Base-by-base conservation (phyloP, 1,140 invertebrate genomes). In the Eulimnadia texana region DNA sequence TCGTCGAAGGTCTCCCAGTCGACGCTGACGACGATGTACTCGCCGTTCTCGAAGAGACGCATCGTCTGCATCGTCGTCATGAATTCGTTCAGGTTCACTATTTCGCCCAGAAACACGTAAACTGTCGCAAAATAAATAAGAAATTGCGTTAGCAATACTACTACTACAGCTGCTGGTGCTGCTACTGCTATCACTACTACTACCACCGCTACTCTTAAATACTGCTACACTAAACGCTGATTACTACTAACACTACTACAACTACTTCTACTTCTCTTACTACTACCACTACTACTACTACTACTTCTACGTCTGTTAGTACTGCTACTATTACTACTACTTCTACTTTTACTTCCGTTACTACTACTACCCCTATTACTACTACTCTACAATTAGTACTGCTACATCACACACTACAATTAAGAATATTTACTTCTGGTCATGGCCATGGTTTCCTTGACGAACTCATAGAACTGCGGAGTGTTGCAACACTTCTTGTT, bases 11-110 rank as follows among this genome's bases (percentile, higher is more conserved):
- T 85, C 76, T 89, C 84, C 79, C 88, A 89, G 70, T 97, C 92
- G 6, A 95, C 85, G 71, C 88, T 90, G 69, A 98, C 93, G 50
- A 97, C 88, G 77, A 95, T 88, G 71, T 97, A 97, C 70, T 96
- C 88, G 11, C 93, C 91, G 60, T 90, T 84, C 20, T 86, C 84
- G 68, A 97, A 86, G 54, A 97, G 69, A 59, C 90, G 83, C 56
- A 85, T 78, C 58, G 84, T 84, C 70, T 94, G 85, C 86, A 97
- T 90, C 9, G 85, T 84, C 47, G 80, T 81, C 86, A 97, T 91
- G 76, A 97, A 84, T 63, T 93, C 88, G 52, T 91, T 84, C 22
- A 96, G 76, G 16, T 85, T 83, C 33, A 81, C 81, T 1, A 83
- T 74, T 11, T 83, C 81, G 0, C 93, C 93, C 63, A 98, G 76